These are phyloP conservation scores for Sphecodes monilicornis DNA, from an alignment of 2,888 invertebrate species.

Conservation along the genomic window DNA sequence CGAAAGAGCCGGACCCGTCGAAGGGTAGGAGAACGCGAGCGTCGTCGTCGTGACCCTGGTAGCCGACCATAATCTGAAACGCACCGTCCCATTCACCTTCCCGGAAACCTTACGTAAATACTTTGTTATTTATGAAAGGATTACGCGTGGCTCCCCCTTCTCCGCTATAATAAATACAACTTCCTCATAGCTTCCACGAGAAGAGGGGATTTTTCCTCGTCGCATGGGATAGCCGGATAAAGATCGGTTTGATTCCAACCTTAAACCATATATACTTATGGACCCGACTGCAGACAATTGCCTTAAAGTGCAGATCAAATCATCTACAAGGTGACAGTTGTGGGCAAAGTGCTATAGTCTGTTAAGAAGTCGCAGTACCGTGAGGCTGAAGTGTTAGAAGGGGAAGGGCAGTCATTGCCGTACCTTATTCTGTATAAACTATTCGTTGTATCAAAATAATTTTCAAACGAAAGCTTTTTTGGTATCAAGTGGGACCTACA, in stretches of 20 bases:
- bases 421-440: no score
- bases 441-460: no score
- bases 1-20: conserved; percentile 1
- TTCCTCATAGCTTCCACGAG: not conserved
- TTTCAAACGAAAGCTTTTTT: no score
- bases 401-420: no score
- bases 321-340: no score
- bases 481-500: no score
- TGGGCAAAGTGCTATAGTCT: no score
- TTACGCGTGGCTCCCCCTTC: conserved; percentile 51
- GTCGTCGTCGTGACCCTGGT: conserved; percentile 12
- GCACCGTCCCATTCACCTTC: conserved; percentile 60
- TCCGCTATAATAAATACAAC: conserved; percentile 44
- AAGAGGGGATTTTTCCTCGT: conserved; percentile 10
- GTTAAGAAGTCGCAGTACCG: no score
- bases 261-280: no score
- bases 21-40: not conserved
- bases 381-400: no score
- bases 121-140: conserved; percentile 72
- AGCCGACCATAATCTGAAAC: conserved; percentile 55
- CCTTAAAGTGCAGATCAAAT: no score
- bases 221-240: conserved; percentile 5
- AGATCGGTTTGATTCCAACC: not conserved
- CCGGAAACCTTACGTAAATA: conserved; percentile 59
- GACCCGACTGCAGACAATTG: no score